phyloP scores from a whole-genome alignment of 2,888 invertebrate species.

The Hedychridium roseum region DNA sequence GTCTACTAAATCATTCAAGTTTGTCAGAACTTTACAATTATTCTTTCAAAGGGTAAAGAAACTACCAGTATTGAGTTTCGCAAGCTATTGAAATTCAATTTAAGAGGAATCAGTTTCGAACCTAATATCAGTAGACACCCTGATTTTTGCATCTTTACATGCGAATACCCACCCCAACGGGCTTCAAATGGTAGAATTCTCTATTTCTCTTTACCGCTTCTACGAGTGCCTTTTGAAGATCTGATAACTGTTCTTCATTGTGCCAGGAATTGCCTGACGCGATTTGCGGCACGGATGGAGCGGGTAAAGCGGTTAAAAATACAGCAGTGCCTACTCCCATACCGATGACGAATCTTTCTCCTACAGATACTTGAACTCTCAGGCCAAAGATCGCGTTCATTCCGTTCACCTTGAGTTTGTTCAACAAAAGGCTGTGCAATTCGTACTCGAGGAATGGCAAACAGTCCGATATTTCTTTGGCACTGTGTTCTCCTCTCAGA shows the following conservation, averaged over 20 bases:
- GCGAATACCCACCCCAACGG: constrained; percentile 18
- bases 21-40: no score
- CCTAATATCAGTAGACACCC: neutral
- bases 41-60: no score
- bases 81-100: no score
- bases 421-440: constrained; percentile 87
- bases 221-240: constrained; percentile 74
- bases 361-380: constrained; percentile 75
- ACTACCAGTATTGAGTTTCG: no score
- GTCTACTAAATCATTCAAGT: no score
- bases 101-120: neutral
- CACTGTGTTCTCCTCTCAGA: constrained; percentile 82
- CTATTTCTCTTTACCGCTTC: constrained; percentile 77
- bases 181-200: constrained; percentile 73
- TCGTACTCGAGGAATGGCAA: constrained; percentile 97
- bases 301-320: constrained; percentile 79
- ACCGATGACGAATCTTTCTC: constrained; percentile 87
- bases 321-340: constrained; percentile 90
- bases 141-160: neutral
- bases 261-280: constrained; percentile 73
- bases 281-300: constrained; percentile 77
- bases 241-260: constrained; percentile 72
- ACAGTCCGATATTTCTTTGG: constrained; percentile 94
- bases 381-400: constrained; percentile 95
- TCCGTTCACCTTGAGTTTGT: constrained; percentile 90